Evolutionary conservation across 2,797 vertebrate genomes (phyloP).

Genomic region (Schizothorax lantsangensis): DNA sequence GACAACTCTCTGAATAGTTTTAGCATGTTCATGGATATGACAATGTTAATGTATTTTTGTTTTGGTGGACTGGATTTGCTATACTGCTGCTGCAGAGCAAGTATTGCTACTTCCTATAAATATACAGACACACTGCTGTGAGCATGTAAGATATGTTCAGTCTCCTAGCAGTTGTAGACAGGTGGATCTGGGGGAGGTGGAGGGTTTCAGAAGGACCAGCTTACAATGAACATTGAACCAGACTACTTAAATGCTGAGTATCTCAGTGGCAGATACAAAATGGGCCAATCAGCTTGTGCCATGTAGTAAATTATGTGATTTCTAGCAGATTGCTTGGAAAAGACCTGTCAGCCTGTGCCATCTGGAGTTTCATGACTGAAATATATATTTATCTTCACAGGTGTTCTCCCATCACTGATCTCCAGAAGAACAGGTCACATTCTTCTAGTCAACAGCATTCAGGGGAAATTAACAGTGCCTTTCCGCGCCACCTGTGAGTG

Average conservation of each 20-base stretch:
- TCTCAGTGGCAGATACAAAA: neutral
- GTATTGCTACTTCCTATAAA: neutral
- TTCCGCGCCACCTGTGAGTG: constrained; percentile 93
- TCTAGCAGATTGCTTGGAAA: neutral
- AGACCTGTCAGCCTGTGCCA: neutral
- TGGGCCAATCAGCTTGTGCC: neutral
- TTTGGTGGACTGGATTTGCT: neutral
- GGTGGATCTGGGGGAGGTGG: neutral
- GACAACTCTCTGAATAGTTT: neutral
- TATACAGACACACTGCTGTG: neutral
- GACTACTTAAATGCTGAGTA: too few relatives aligned
- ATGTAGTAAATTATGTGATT: neutral
- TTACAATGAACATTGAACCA: neutral
- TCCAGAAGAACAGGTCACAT: constrained; percentile 91
- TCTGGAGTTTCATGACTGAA: neutral
- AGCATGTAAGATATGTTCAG: neutral
- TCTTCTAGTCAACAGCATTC: constrained; percentile 90
- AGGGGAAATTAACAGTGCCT: constrained; percentile 90
- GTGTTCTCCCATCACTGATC: constrained; percentile 91
- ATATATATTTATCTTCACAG: constrained; percentile 67
- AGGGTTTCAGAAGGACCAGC: neutral
- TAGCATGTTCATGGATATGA: too few relatives aligned
- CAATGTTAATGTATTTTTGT: neutral
- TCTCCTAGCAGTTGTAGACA: neutral
- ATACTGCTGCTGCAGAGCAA: neutral